Evolutionary conservation across 2,888 invertebrate genomes (phyloP).

Genomic region (Aphidoletes aphidimyza): DNA sequence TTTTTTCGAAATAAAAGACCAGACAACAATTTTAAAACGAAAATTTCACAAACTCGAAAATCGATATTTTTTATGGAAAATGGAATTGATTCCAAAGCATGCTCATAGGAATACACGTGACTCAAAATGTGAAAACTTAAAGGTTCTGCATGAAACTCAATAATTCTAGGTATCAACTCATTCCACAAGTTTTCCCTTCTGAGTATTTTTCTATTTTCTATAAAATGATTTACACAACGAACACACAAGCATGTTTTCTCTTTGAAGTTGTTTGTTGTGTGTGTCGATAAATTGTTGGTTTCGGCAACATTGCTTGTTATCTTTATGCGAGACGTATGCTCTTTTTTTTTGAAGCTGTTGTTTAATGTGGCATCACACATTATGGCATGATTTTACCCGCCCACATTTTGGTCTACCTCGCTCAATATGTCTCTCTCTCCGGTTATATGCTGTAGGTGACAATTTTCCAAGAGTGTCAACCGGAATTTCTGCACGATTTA

Average conservation of each 20-base stretch:
- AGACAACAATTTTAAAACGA: no score
- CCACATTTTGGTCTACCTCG: background rate
- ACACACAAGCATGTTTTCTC: background rate
- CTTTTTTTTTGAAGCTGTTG: background rate
- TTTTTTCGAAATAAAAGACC: no score
- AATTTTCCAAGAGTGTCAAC: constrained; percentile 87
- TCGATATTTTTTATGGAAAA: no score
- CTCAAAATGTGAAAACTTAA: background rate
- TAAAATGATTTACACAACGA: no score
- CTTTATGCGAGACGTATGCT: background rate
- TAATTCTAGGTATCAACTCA: background rate
- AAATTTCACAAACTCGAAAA: no score
- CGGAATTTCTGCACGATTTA: constrained; percentile 95
- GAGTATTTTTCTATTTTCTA: background rate
- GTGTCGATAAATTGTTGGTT: background rate
- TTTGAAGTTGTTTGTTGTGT: background rate
- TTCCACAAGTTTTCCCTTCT: background rate
- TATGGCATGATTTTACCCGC: background rate
- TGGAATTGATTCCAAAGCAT: background rate
- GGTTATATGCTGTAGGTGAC: constrained; percentile 13
- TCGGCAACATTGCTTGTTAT: background rate
- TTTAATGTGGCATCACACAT: background rate
- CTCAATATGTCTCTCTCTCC: background rate
- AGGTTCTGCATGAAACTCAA: background rate
- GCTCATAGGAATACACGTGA: no score